A percentile compares a stretch with the other conserved stretches of the same genome.
Conservation (phyloP, 2,797 vertebrate species). For the Calcarius lapponicus region DNA sequence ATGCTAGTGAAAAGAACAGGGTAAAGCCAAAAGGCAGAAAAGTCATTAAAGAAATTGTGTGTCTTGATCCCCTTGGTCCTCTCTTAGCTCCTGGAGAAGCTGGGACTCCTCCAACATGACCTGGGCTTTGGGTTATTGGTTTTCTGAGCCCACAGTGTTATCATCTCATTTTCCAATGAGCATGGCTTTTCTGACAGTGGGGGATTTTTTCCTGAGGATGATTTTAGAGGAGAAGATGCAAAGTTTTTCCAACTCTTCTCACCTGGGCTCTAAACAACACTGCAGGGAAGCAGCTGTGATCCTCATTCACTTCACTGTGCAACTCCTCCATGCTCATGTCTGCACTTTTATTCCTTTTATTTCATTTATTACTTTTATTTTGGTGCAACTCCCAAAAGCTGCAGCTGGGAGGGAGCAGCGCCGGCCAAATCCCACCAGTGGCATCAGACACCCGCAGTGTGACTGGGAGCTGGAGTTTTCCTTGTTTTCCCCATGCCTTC, state of each 20-base stretch:
- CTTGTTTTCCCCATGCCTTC: background rate
- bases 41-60: background rate
- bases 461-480: background rate
- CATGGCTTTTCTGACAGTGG: background rate
- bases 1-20: background rate
- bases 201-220: background rate
- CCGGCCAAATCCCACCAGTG: background rate
- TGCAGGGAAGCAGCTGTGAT: background rate
- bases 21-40: background rate
- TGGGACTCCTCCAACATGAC: background rate
- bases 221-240: background rate
- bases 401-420: background rate
- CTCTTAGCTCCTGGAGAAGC: background rate
- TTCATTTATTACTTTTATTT: background rate
- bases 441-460: background rate
- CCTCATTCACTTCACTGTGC: rapidly evolving
- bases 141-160: background rate
- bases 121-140: background rate
- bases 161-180: background rate
- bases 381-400: background rate
- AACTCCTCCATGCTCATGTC: rapidly evolving
- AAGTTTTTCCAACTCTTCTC: background rate
- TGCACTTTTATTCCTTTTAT: background rate
- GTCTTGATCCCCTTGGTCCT: background rate
- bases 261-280: background rate